These are phyloP conservation scores for Sarcophaga subvicina DNA, from an alignment of 2,888 invertebrate genomes.

Conservation along the genomic window DNA sequence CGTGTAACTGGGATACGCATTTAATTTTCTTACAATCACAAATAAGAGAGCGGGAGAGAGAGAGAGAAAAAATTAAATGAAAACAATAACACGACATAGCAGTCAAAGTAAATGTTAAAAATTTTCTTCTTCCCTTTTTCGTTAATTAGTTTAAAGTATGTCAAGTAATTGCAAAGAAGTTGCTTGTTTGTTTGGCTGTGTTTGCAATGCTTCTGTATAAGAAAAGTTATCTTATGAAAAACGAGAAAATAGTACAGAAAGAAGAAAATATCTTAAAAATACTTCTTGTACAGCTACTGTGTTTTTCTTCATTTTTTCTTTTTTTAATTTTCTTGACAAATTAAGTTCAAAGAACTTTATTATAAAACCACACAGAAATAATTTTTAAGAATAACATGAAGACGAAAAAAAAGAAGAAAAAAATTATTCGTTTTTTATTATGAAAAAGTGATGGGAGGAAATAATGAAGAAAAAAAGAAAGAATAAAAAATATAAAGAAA, in stretches of 20 bases:
- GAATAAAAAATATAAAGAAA: conserved; percentile 11
- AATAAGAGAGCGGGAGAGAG: no score
- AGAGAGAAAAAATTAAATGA: no score
- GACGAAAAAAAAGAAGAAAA: no score
- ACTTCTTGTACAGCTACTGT: background rate
- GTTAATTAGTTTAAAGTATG: conserved; percentile 16
- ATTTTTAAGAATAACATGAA: background rate
- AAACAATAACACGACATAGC: no score
- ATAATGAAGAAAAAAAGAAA: background rate
- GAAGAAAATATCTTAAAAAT: background rate
- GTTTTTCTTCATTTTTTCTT: background rate
- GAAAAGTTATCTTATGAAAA: background rate
- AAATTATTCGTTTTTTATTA: background rate
- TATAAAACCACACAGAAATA: conserved; percentile 2
- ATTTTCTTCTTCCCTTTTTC: background rate
- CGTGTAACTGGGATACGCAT: no score
- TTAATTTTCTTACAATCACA: no score
- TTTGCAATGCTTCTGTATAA: no score
- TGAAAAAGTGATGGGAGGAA: background rate
- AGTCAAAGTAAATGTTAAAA: conserved; percentile 6
- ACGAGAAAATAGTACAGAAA: no score
- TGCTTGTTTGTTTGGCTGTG: background rate
- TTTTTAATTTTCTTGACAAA: background rate
- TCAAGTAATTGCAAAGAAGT: background rate
- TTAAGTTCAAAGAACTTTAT: conserved; percentile 27